Base-by-base conservation (phyloP, 2,797 vertebrate species). In the Urocyon cinereoargenteus region DNA sequence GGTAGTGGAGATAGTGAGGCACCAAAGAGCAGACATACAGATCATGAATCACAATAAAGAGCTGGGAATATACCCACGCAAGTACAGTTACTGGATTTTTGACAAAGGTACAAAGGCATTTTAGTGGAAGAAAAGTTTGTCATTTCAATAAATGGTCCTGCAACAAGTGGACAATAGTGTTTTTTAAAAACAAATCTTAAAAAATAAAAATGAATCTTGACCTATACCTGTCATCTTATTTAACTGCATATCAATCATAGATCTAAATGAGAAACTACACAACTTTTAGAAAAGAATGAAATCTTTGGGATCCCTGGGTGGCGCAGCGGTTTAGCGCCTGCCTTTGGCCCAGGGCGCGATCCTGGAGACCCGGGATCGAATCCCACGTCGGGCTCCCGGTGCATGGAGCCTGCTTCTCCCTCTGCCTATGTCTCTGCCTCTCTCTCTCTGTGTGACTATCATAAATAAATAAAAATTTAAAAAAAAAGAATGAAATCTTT, bases 401-500 rank as follows among this genome's bases (percentile, higher is more conserved):
- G 36, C 36, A 36, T 36, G 36, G 36, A 36, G 36, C 36, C 36
- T 36, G 36, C 36, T 36, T 36, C 36, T 36, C 36, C 36, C 36
- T 36, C 36, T 36, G 36, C 36, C 36, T 36, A 4, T 36, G 36
- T 36, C 36, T 36, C 36, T 36, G 36, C 36, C 36, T 36, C 36
- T 36, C 36, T 36, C 36, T 36, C 4, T 36, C 4, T 36, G 40
- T 40, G 40, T 40, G 40, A 40, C 40, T 40, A 40, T 40, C 40
- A 40, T 40, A 40, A 40, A 40, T 40, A 40, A 40, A 40, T 6
- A 40, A 40, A 40, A 40, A 40, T n/a, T n/a, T n/a, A 40, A 40
- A 40, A 40, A 45, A 85, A 90, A 88, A 40, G 26, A 78, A 12
- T 84, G 21, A 83, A 83, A 82, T 91, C 28, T 75, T 93, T 91